Conservation (phyloP, 2,797 vertebrate genomes). For the Ctenochaetus hawaiiensis region DNA sequence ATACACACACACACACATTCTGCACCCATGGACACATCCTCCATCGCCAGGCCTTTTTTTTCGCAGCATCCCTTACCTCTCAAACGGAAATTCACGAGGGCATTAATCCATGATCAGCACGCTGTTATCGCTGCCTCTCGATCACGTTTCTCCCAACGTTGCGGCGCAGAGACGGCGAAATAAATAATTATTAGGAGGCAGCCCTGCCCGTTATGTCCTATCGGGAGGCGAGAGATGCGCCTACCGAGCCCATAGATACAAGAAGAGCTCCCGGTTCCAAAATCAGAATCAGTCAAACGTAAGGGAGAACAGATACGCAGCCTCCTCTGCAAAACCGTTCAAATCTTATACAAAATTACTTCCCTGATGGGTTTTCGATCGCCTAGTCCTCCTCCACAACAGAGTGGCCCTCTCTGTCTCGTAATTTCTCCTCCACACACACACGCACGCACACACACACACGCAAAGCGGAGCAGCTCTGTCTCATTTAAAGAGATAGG, state of each 20-base stretch:
- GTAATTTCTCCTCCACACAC: conserved; percentile 66
- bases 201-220: conserved; percentile 75
- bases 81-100: conserved; percentile 65
- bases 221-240: conserved; percentile 68
- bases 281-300: neutral
- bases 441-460: conserved; percentile 24
- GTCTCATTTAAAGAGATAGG: conserved; percentile 81
- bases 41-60: conserved; percentile 6
- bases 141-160: conserved; percentile 69
- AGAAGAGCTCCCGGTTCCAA: conserved; percentile 19
- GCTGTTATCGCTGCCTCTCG: conserved; percentile 49
- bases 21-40: conserved; percentile 33
- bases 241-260: conserved; percentile 70
- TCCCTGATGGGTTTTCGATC: conserved; percentile 44
- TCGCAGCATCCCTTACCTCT: conserved; percentile 76
- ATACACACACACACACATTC: conserved; percentile 18
- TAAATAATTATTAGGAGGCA: conserved; percentile 58
- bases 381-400: conserved; percentile 68
- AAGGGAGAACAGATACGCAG: neutral
- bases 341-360: conserved; percentile 1
- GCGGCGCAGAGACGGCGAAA: conserved; percentile 64
- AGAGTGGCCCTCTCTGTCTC: conserved; percentile 69
- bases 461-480: conserved; percentile 47
- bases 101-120: conserved; percentile 83
- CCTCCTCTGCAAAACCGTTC: neutral